phyloP scores from a whole-genome alignment of 2,888 invertebrate genomes.

The Anagyrus pseudococci region DNA sequence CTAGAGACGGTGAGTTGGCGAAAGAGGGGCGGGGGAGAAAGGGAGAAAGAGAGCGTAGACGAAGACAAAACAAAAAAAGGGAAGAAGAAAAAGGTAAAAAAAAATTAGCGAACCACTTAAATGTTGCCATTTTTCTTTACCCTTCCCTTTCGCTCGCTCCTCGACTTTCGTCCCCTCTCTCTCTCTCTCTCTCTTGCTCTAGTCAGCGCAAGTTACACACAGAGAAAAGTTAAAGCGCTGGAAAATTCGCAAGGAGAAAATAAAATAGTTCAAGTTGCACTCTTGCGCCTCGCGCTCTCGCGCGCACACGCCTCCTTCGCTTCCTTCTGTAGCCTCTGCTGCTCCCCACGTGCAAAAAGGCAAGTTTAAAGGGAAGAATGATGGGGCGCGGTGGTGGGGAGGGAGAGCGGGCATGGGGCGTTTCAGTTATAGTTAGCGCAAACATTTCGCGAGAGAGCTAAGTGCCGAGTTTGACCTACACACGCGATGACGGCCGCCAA shows the following conservation, averaged over 20 bases:
- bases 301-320: too few relatives aligned
- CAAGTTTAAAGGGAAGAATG: not conserved
- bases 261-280: constrained; percentile 7
- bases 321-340: too few relatives aligned
- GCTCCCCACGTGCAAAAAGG: too few relatives aligned
- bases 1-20: too few relatives aligned
- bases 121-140: constrained; percentile 16
- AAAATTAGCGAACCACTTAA: constrained; percentile 30
- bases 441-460: constrained; percentile 1
- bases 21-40: too few relatives aligned
- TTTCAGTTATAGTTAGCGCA: constrained; percentile 4
- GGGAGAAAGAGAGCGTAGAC: too few relatives aligned
- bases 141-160: not conserved
- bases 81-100: not conserved
- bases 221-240: constrained; percentile 12
- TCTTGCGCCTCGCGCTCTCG: too few relatives aligned
- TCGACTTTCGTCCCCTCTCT: too few relatives aligned
- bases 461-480: not conserved
- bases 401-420: not conserved
- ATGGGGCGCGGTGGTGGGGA: not conserved
- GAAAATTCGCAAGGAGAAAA: constrained; percentile 24
- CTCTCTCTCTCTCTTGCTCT: too few relatives aligned
- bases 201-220: not conserved
- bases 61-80: too few relatives aligned
- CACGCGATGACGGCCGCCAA: not conserved